Percentiles rank a stretch among this genome's conserved stretches.
phyloP scores from a whole-genome alignment of 2,113 vertebrate genomes.

The Plotosus lineatus region DNA sequence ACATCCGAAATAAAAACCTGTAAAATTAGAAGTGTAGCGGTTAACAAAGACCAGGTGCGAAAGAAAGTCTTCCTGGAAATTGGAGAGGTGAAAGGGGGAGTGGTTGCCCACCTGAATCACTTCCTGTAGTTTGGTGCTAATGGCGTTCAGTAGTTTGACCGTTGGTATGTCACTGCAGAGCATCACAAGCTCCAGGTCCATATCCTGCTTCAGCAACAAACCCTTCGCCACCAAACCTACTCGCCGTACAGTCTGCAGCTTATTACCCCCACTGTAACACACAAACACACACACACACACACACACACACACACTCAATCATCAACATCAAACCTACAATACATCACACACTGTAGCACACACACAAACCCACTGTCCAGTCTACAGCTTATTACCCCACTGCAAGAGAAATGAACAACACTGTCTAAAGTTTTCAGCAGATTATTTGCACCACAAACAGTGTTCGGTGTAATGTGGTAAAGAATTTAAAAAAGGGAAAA shows the following conservation, averaged over 20 bases:
- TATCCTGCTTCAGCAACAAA: constrained; percentile 88
- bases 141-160: constrained; percentile 79
- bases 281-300: neutral
- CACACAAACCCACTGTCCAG: neutral
- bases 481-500: neutral
- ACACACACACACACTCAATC: no score
- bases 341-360: constrained; percentile 72
- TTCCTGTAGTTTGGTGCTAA: constrained; percentile 81
- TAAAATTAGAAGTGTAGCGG: no score
- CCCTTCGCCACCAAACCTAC: constrained; percentile 94
- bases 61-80: no score
- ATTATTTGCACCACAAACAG: neutral
- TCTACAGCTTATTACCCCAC: no score
- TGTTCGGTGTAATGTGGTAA: neutral
- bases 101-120: constrained; percentile 81
- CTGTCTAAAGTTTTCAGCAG: no score
- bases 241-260: constrained; percentile 87
- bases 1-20: no score
- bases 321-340: constrained; percentile 85
- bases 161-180: constrained; percentile 90
- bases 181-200: constrained; percentile 90
- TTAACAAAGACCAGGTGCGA: no score
- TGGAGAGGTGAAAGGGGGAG: neutral
- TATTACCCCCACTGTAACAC: constrained; percentile 59
- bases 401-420: no score